These are phyloP conservation scores for Plutomurus gul DNA, from an alignment of 1,140 invertebrate species.

Conservation along the genomic window DNA sequence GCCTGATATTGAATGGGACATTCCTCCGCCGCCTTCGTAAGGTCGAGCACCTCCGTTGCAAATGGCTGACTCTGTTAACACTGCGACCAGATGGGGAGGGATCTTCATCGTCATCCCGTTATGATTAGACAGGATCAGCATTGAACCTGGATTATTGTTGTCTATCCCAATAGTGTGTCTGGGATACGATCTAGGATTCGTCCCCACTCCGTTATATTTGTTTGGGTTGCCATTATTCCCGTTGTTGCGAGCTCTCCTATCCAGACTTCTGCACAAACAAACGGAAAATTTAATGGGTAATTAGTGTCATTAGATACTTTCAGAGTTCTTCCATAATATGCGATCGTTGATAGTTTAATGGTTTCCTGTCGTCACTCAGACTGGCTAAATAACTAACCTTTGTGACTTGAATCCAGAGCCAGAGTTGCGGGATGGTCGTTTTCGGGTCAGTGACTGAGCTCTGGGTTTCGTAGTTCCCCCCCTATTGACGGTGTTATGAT, in stretches of 20 bases:
- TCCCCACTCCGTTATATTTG: conserved; percentile 38
- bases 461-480: conserved; percentile 35
- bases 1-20: conserved; percentile 15
- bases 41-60: conserved; percentile 48
- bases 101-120: conserved; percentile 54
- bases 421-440: conserved; percentile 38
- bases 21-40: conserved; percentile 42
- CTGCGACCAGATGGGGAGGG: conserved; percentile 53
- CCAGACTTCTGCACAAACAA: conserved; percentile 44
- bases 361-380: too few relatives aligned
- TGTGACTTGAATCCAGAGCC: conserved; percentile 48
- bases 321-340: too few relatives aligned
- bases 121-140: conserved; percentile 50
- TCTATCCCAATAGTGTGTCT: conserved; percentile 16
- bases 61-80: conserved; percentile 50
- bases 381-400: conserved; percentile 37
- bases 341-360: too few relatives aligned
- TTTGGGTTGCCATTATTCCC: conserved; percentile 8
- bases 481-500: conserved; percentile 41
- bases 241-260: conserved; percentile 38
- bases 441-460: conserved; percentile 50
- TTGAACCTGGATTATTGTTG: conserved; percentile 41
- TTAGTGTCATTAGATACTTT: neutral
- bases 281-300: neutral
- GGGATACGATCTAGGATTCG: conserved; percentile 48